Conservation (phyloP, 2,888 invertebrate species). For the Oscheius onirici region DNA sequence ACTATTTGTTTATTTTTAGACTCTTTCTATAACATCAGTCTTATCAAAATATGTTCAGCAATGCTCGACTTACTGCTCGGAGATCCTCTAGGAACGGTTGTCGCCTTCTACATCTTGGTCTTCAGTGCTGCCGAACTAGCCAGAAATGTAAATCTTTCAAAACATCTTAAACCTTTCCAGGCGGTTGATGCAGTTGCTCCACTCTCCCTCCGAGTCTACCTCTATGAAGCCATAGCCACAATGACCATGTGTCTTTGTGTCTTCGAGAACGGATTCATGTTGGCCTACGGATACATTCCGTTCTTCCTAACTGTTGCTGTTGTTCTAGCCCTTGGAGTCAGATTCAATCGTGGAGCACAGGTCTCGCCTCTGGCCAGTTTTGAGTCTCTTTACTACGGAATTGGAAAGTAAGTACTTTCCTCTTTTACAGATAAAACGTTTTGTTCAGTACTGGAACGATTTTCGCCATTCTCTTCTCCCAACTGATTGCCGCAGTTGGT, state of each 20-base stretch:
- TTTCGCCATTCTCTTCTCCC: constrained; percentile 54
- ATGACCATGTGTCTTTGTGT: constrained; percentile 70
- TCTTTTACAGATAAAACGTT: background rate
- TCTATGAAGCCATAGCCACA: constrained; percentile 55
- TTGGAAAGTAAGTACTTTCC: constrained; percentile 37
- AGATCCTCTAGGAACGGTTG: constrained; percentile 40
- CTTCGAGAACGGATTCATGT: constrained; percentile 62
- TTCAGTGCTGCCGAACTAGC: constrained; percentile 42
- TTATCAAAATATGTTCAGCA: background rate
- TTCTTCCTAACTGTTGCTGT: constrained; percentile 61
- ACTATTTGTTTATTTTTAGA: no score
- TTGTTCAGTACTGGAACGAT: constrained; percentile 48
- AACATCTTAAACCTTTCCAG: constrained; percentile 23
- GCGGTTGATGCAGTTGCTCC: constrained; percentile 40
- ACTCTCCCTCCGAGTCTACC: constrained; percentile 33
- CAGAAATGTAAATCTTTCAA: constrained; percentile 38
- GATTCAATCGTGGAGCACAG: constrained; percentile 62
- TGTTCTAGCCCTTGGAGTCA: constrained; percentile 52
- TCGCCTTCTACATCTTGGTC: constrained; percentile 41
- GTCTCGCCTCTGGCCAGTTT: constrained; percentile 60
- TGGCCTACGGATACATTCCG: constrained; percentile 61
- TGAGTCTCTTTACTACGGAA: constrained; percentile 49
- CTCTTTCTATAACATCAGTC: background rate
- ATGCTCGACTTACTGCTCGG: constrained; percentile 11
- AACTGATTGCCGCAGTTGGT: constrained; percentile 59